A percentile compares a stretch with the other conserved stretches of the same genome.
Conservation (phyloP, 35 echinoderm and acorn worm species). For the Amphiura filiformis region DNA sequence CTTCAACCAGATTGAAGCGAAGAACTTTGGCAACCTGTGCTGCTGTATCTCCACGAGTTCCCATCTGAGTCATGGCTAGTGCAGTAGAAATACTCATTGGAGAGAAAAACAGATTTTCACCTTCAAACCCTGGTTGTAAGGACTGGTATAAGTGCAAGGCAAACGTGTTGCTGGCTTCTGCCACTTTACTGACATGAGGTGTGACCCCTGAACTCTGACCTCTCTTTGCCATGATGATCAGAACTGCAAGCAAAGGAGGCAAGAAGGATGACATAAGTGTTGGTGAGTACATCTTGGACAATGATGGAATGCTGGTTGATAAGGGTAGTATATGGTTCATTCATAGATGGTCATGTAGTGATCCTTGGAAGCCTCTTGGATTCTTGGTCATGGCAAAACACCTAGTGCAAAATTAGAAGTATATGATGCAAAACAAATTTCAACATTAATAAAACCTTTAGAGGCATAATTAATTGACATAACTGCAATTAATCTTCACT, state of each 20-base stretch:
- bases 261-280: neutral
- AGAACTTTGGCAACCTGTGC: conserved; percentile 64
- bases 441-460: too few species aligned
- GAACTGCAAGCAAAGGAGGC: conserved; percentile 7
- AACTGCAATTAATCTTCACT: too few species aligned
- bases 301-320: too few species aligned
- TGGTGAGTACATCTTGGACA: neutral
- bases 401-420: too few species aligned
- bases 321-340: too few species aligned
- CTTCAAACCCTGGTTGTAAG: neutral
- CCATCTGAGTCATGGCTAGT: conserved; percentile 68
- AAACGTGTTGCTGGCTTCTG: conserved; percentile 13
- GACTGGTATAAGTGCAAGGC: neutral
- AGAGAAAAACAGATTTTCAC: conserved; percentile 78
- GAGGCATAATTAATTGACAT: too few species aligned
- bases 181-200: neutral
- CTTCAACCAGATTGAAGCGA: conserved; percentile 47
- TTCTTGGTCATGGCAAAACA: too few species aligned
- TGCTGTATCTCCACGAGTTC: conserved; percentile 49
- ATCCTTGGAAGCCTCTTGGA: too few species aligned
- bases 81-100: conserved; percentile 76
- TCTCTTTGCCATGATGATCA: neutral
- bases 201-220: neutral
- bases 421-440: too few species aligned
- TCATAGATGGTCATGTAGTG: too few species aligned